phyloP scores from a whole-genome alignment of 2,113 vertebrate species.

The Halcyon malimbica region DNA sequence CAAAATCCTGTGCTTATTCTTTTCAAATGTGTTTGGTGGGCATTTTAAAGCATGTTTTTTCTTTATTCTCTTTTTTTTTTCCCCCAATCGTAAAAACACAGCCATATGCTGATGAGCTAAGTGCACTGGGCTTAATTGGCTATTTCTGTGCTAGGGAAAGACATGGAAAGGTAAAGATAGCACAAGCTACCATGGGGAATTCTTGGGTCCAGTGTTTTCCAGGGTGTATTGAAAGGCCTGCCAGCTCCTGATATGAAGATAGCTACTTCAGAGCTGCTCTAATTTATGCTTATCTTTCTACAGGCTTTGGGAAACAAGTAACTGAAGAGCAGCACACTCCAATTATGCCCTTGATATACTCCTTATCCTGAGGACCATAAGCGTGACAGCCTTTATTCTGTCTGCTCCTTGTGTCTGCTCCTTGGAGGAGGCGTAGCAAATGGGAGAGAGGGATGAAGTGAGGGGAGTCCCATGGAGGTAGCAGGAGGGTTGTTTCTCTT shows the following conservation, averaged over 20 bases:
- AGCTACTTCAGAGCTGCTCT: constrained; percentile 19
- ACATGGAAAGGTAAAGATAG: background rate
- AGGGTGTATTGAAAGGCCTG: background rate
- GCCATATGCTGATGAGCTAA: background rate
- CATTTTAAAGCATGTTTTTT: background rate
- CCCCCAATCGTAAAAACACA: background rate
- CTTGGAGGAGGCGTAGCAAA: background rate
- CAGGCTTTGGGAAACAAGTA: constrained; percentile 33
- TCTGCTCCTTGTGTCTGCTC: background rate
- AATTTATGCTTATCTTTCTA: constrained; percentile 56
- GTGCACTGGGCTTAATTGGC: background rate
- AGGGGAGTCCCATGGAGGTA: background rate
- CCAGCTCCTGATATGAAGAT: constrained; percentile 33
- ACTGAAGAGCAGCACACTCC: background rate
- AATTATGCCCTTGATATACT: background rate
- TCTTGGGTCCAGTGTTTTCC: background rate
- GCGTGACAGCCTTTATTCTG: background rate
- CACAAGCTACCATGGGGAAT: background rate
- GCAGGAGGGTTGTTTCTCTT: background rate
- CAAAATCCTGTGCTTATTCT: background rate
- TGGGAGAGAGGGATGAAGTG: background rate
- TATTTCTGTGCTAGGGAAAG: background rate
- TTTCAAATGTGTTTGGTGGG: background rate
- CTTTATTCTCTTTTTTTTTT: background rate
- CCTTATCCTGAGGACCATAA: constrained; percentile 28